phyloP scores from a whole-genome alignment of 2,113 vertebrate species.

The Ciconia maguari region DNA sequence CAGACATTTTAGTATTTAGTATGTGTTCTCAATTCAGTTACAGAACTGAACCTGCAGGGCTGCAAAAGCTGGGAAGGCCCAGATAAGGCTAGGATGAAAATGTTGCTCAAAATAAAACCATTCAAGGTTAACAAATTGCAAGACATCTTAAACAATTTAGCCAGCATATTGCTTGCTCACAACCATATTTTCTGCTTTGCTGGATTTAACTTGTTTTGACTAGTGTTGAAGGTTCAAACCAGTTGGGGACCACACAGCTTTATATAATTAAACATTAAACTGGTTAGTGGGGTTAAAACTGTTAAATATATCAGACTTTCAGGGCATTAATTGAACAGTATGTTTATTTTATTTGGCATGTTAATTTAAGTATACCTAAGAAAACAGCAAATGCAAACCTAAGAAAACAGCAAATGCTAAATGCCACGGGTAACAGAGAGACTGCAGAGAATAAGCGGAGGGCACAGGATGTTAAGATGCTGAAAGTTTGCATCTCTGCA shows the following conservation, averaged over 20 bases:
- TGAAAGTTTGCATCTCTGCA: conserved; percentile 42
- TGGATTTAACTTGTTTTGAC: background rate
- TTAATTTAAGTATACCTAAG: conserved; percentile 29
- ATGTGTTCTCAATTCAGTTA: background rate
- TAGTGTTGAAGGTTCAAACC: background rate
- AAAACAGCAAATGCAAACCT: conserved; percentile 6
- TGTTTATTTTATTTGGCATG: conserved; percentile 33
- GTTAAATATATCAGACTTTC: background rate
- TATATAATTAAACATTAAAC: conserved; percentile 7
- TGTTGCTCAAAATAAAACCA: conserved; percentile 13
- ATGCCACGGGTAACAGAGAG: background rate
- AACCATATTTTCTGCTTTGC: background rate
- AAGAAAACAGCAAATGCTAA: conserved; percentile 30
- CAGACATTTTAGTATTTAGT: background rate
- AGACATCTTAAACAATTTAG: background rate
- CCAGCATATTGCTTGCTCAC: background rate
- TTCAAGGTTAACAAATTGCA: conserved; percentile 54
- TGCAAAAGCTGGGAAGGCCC: conserved; percentile 1
- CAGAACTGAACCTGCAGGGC: background rate
- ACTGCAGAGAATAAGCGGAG: conserved; percentile 11
- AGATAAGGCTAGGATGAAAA: conserved; percentile 21
- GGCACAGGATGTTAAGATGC: background rate
- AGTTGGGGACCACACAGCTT: background rate
- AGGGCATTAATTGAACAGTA: background rate
- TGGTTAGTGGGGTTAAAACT: background rate